Evolutionary conservation across 2,888 invertebrate genomes (phyloP).

Genomic region (Odontomyia ornata): DNA sequence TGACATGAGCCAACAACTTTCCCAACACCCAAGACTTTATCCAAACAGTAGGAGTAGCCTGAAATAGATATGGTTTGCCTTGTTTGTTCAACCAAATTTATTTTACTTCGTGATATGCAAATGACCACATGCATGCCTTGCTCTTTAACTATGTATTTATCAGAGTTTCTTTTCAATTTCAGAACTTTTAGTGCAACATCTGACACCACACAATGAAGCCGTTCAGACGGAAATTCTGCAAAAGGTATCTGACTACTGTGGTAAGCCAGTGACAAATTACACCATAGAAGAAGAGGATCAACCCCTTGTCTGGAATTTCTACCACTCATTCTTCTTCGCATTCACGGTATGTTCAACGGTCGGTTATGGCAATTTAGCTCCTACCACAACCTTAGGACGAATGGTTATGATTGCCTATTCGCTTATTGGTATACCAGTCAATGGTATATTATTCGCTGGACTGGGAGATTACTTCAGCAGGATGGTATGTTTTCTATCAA

Average conservation of each 20-base stretch:
- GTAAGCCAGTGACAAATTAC: conserved; percentile 75
- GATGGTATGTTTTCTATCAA: conserved; percentile 70
- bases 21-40: no score
- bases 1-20: no score
- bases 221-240: conserved; percentile 59
- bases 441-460: conserved; percentile 74
- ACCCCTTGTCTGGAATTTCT: conserved; percentile 84
- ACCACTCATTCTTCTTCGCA: conserved; percentile 90
- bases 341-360: conserved; percentile 92
- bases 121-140: no score
- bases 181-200: conserved; percentile 60
- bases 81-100: no score
- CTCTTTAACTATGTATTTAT: no score
- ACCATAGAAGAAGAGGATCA: conserved; percentile 70
- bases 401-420: conserved; percentile 89
- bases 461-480: conserved; percentile 86
- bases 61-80: no score
- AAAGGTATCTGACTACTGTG: conserved; percentile 77
- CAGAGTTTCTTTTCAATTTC: conserved; percentile 48
- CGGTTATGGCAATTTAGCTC: conserved; percentile 90
- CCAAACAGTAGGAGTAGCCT: no score
- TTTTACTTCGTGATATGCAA: no score
- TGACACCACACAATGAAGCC: conserved; percentile 57
- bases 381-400: conserved; percentile 80
- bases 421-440: conserved; percentile 73